These are phyloP conservation scores for Gobio gobio DNA, from an alignment of 2,113 vertebrate species.

Conservation along the genomic window DNA sequence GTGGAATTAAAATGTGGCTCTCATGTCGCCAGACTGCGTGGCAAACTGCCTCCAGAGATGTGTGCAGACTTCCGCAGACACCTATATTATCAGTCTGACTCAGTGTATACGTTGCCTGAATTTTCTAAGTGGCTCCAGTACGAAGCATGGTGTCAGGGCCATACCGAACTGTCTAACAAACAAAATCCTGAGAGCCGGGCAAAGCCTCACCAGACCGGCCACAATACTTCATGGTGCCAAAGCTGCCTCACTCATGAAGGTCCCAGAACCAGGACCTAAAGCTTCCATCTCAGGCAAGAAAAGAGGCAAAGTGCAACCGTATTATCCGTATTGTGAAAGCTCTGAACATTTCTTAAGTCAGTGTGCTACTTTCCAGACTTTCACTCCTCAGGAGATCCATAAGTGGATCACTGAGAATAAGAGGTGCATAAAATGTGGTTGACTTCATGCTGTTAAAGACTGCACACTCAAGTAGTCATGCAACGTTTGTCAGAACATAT, in stretches of 20 bases:
- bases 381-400: neutral
- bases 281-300: neutral
- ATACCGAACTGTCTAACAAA: neutral
- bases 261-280: neutral
- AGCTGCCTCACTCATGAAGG: neutral
- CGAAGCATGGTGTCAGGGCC: neutral
- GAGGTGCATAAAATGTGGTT: neutral
- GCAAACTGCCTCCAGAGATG: constrained; percentile 3
- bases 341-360: constrained; percentile 2
- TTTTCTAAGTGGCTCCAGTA: constrained; percentile 9
- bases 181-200: neutral
- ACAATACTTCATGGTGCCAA: neutral
- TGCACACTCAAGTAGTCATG: neutral
- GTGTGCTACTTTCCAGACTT: neutral
- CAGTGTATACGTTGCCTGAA: neutral
- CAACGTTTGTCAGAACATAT: neutral
- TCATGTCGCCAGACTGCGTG: constrained; percentile 6
- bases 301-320: neutral
- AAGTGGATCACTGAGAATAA: neutral
- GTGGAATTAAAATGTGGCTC: constrained; percentile 17
- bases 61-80: neutral
- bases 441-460: neutral
- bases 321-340: neutral
- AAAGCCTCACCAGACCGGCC: neutral
- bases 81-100: neutral